These are phyloP conservation scores for Leptestheria dahalacensis DNA, from an alignment of 1,140 invertebrate genomes.

Conservation along the genomic window DNA sequence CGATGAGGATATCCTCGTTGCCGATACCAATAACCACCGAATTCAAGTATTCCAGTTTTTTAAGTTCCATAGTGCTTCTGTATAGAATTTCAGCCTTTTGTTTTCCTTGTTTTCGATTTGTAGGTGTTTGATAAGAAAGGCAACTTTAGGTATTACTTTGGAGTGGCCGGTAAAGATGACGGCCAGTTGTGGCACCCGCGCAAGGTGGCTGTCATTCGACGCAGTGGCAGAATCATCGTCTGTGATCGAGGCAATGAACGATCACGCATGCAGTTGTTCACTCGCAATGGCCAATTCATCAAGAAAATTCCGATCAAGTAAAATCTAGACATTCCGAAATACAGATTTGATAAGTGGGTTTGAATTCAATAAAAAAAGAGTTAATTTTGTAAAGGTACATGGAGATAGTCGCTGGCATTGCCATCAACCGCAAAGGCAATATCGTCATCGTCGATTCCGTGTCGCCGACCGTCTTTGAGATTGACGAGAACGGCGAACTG, in stretches of 20 bases:
- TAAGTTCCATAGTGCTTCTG: conserved; percentile 2
- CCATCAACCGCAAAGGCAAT: conserved; percentile 72
- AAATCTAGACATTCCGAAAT: conserved; percentile 4
- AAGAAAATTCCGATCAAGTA: conserved; percentile 68
- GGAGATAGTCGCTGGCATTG: conserved; percentile 91
- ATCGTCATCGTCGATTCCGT: conserved; percentile 96
- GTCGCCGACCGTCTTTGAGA: conserved; percentile 88
- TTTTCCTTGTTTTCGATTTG: conserved; percentile 9
- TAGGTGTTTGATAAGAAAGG: conserved; percentile 81
- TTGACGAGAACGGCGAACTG: conserved; percentile 75
- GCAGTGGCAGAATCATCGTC: conserved; percentile 78
- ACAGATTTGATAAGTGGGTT: conserved; percentile 9
- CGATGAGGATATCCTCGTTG: conserved; percentile 87
- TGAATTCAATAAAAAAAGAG: neutral
- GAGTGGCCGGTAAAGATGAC: conserved; percentile 78
- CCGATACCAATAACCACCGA: conserved; percentile 90
- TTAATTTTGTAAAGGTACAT: conserved; percentile 49
- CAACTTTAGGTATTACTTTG: conserved; percentile 75
- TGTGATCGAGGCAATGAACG: conserved; percentile 92
- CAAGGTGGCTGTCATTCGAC: conserved; percentile 82
- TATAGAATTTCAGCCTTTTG: neutral
- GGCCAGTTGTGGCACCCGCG: conserved; percentile 92
- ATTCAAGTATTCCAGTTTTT: conserved; percentile 42
- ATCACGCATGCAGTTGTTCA: conserved; percentile 88
- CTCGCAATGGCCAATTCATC: conserved; percentile 37